These are phyloP conservation scores for Verasper variegatus DNA, from an alignment of 2,113 vertebrate genomes.

Conservation along the genomic window DNA sequence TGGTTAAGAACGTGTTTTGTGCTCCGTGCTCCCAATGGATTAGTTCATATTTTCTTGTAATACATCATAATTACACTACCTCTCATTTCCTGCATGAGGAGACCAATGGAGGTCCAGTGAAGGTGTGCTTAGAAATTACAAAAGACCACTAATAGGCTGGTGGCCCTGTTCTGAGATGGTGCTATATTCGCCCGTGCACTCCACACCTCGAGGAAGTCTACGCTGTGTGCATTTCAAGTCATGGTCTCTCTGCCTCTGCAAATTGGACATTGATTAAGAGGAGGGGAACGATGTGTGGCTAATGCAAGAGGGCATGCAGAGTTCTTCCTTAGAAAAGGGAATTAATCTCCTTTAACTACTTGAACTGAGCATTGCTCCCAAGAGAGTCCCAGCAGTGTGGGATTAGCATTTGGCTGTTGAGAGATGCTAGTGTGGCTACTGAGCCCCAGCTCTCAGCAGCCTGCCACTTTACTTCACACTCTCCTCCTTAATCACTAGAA, in stretches of 20 bases:
- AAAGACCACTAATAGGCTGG: constrained; percentile 56
- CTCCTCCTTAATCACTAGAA: neutral
- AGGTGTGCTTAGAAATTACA: constrained; percentile 38
- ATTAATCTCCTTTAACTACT: constrained; percentile 74
- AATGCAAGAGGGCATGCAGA: constrained; percentile 54
- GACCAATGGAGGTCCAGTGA: constrained; percentile 19
- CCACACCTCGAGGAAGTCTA: constrained; percentile 10
- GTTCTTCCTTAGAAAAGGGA: constrained; percentile 55
- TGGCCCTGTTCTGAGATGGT: constrained; percentile 34
- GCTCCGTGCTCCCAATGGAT: constrained; percentile 32
- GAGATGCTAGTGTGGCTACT: constrained; percentile 35
- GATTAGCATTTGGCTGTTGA: constrained; percentile 58
- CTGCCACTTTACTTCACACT: constrained; percentile 7
- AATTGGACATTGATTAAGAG: constrained; percentile 74
- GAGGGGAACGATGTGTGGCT: constrained; percentile 38
- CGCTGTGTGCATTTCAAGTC: constrained; percentile 44
- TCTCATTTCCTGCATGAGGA: constrained; percentile 24
- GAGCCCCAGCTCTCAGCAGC: constrained; percentile 10
- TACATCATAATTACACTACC: constrained; percentile 51
- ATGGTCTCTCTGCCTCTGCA: constrained; percentile 37
- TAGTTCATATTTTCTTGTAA: constrained; percentile 43
- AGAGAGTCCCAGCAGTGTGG: constrained; percentile 32
- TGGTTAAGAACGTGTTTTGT: constrained; percentile 43
- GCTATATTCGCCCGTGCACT: constrained; percentile 1
- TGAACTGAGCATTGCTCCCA: constrained; percentile 45